These are phyloP conservation scores for Oreocharis arfaki DNA, from an alignment of 2,113 vertebrate genomes.

Conservation along the genomic window DNA sequence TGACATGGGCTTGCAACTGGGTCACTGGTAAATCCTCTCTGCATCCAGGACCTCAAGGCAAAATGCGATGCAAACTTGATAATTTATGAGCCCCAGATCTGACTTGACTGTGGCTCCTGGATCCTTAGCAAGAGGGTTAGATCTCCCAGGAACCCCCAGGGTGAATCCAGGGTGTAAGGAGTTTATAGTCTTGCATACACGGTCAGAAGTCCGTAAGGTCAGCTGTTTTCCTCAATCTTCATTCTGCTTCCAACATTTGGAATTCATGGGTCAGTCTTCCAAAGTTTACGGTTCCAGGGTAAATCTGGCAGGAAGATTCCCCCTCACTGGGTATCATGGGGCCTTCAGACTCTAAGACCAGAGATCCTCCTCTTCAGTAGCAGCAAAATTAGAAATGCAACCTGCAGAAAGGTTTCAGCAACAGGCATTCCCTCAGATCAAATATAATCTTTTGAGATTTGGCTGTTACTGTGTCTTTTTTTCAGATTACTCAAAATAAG, in stretches of 20 bases:
- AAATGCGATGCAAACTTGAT: rapidly evolving
- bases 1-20: neutral
- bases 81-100: neutral
- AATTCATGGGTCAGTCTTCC: neutral
- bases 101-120: neutral
- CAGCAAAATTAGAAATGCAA: neutral
- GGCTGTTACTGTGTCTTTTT: neutral
- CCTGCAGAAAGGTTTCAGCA: neutral
- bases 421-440: neutral
- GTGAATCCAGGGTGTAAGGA: neutral
- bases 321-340: neutral
- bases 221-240: neutral
- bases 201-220: neutral
- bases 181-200: neutral
- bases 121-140: neutral
- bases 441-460: neutral
- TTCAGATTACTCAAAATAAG: neutral
- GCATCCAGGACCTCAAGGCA: neutral
- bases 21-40: neutral
- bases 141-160: neutral
- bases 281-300: neutral
- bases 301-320: neutral
- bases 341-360: neutral
- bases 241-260: neutral
- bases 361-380: neutral